phyloP scores from a whole-genome alignment of 2,113 vertebrate species.

The Hippocampus guttulatus region DNA sequence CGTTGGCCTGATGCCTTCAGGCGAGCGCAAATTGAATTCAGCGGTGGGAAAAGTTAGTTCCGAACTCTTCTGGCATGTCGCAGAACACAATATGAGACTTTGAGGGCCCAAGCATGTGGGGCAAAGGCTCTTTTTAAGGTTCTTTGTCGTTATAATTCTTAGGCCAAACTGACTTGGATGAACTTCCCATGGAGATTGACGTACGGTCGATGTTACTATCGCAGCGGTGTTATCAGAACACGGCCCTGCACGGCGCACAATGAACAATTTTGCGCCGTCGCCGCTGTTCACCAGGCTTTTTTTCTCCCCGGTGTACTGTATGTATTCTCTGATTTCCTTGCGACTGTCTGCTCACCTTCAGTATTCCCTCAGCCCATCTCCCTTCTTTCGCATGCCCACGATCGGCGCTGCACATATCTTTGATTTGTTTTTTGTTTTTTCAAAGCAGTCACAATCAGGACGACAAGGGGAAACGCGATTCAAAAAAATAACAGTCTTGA shows the following conservation, averaged over 20 bases:
- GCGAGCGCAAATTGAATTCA: slow-evolving; percentile 23
- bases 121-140: neutral
- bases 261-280: no score
- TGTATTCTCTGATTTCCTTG: neutral
- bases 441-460: slow-evolving; percentile 5
- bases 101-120: no score
- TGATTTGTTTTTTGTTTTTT: slow-evolving; percentile 2
- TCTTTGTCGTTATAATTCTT: neutral
- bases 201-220: no score
- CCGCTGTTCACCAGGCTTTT: no score
- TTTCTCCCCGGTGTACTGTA: neutral
- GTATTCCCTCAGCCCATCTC: neutral
- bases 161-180: no score
- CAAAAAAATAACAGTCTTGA: slow-evolving; percentile 18
- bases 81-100: slow-evolving; percentile 9
- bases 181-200: neutral
- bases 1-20: slow-evolving; percentile 2
- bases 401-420: neutral
- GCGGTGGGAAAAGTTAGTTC: slow-evolving; percentile 20
- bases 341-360: no score
- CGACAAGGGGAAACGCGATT: slow-evolving; percentile 15
- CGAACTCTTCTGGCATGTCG: slow-evolving; percentile 18
- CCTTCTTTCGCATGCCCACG: neutral
- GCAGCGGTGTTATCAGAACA: no score
- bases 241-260: no score